Evolutionary conservation across 2,797 vertebrate species (phyloP).

Genomic region (Cyclopterus lumpus): DNA sequence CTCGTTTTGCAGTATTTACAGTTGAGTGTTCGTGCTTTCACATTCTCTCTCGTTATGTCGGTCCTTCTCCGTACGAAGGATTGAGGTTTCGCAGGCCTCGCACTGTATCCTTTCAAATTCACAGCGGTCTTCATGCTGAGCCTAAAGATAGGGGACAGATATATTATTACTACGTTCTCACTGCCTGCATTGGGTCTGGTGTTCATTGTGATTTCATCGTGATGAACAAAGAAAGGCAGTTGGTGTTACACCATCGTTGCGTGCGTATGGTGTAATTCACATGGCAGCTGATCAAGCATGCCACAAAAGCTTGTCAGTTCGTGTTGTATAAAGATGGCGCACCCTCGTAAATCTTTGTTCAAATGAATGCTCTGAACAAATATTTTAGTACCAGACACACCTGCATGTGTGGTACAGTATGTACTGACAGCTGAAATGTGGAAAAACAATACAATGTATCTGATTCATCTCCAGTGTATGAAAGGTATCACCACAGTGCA

Average conservation of each 20-base stretch:
- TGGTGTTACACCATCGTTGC: background rate
- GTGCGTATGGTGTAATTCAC: background rate
- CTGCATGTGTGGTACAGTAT: background rate
- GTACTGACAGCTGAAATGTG: slow-evolving; percentile 4
- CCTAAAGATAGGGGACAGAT: slow-evolving; percentile 55
- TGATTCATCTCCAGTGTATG: background rate
- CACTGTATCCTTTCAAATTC: slow-evolving; percentile 82
- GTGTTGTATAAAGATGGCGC: background rate
- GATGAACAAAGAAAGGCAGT: background rate
- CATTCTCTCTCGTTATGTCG: slow-evolving; percentile 87
- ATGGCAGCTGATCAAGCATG: background rate
- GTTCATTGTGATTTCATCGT: background rate
- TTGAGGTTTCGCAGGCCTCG: slow-evolving; percentile 79
- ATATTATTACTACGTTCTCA: background rate
- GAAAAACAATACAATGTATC: background rate
- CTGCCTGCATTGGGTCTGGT: background rate
- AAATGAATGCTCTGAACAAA: background rate
- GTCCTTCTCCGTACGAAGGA: slow-evolving; percentile 83
- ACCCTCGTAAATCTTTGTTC: background rate
- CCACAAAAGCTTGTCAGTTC: background rate
- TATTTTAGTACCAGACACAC: background rate
- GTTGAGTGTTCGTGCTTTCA: slow-evolving; percentile 85
- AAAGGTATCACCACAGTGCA: background rate
- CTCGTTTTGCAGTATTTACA: slow-evolving; percentile 87
- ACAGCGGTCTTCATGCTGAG: slow-evolving; percentile 85